Evolutionary conservation across 2,888 invertebrate species (phyloP), one percentile per base, ranked within the genome.

Genomic region (Scotopteryx bipunctaria): DNA sequence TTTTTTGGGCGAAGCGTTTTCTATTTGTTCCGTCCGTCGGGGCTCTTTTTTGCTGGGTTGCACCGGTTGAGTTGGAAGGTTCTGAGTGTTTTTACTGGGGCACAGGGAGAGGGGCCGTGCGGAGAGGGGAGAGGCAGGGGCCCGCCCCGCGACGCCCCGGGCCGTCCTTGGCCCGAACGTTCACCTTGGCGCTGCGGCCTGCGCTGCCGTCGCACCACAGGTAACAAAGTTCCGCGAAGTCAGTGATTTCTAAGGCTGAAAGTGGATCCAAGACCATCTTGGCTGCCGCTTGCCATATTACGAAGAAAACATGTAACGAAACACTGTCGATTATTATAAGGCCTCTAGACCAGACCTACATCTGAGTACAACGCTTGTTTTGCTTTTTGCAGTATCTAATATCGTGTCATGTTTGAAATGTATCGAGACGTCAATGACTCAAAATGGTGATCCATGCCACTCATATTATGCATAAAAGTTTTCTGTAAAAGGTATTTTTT

Each of bases 161-260:
- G 74, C 81, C 91, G 88, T 91, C 90, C 88, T 89, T 88, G 88
- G 88, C 86, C 85, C 86, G 89, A 86, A 77, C 88, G 84, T 91
- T 86, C 91, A 91, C 88, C 90, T 91, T 91, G 87, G 87, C 82
- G 86, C 81, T 81, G 83, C 83, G 84, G 48, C 48, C 54, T 48
- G 54, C 47, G 53, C 43, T 43, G 33, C 38, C 53, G 43, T 35
- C 83, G 81, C 84, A 85, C 81, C 86, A 84, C 89, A 88, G 89
- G 91, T 90, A 91, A 86, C 88, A 78, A 83, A 89, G 89, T 90
- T 90, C 90, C 83, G 89, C 90, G 90, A 90, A 89, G 87, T 85
- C 81, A 83, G 83, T 85, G 86, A 86, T 89, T 88, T 87, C 89
- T 86, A 86, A 83, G 87, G 86, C 77, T 79, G 81, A 86, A 88